phyloP scores from a whole-genome alignment of 1,140 invertebrate species.

The Xylocopa sonorina region DNA sequence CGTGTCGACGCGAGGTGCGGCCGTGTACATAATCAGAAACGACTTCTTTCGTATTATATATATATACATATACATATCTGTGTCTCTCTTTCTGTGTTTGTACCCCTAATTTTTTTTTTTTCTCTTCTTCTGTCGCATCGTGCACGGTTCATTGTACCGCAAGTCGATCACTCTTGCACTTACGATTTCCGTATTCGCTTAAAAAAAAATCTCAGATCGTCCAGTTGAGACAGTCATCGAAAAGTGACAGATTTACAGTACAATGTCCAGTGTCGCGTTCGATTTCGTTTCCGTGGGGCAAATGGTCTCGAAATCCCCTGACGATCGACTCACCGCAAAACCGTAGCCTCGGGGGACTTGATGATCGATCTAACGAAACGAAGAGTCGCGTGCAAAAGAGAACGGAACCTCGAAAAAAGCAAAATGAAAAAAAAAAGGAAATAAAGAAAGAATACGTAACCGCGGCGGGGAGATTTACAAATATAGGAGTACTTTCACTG shows the following conservation, averaged over 20 bases:
- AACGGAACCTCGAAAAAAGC: neutral
- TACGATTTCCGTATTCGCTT: too few species aligned
- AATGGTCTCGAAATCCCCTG: constrained; percentile 24
- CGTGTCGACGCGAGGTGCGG: constrained; percentile 79
- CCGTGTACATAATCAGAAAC: constrained; percentile 71
- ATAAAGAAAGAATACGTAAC: neutral
- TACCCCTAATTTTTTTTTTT: constrained; percentile 26
- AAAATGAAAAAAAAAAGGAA: neutral
- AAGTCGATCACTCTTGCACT: too few species aligned
- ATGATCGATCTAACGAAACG: neutral
- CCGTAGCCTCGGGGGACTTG: constrained; percentile 42
- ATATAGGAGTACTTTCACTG: constrained; percentile 10
- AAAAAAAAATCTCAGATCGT: too few species aligned
- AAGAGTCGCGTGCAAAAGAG: too few species aligned
- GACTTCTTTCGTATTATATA: constrained; percentile 23
- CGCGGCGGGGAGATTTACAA: neutral
- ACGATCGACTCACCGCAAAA: constrained; percentile 4
- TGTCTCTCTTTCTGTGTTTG: constrained; percentile 35
- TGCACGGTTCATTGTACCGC: too few species aligned
- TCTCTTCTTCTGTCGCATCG: constrained; percentile 2
- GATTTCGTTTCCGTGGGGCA: constrained; percentile 43
- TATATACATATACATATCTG: neutral
- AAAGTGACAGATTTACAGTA: too few species aligned
- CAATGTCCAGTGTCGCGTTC: constrained; percentile 20
- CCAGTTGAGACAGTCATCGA: too few species aligned